Evolutionary conservation across 1,140 invertebrate genomes (phyloP), one percentile per base, ranked within the genome.

Genomic region (Drosophila arawakana): DNA sequence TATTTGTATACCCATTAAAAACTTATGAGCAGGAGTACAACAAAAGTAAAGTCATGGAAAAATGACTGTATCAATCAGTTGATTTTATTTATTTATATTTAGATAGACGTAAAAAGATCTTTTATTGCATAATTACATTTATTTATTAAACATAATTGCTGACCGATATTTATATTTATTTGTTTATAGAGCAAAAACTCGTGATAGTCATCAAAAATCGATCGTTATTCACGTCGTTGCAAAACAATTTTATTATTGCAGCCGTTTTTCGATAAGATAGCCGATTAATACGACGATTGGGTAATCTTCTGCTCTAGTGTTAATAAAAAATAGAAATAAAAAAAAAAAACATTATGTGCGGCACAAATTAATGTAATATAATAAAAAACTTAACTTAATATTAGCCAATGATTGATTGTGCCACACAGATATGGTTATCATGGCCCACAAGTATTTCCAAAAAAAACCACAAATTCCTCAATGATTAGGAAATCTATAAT

Each of bases 151-250:
- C 69, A 85, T 85, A 71, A 83, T 70, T 79, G 35, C 30, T 43
- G 18, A 2, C 18, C 34, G 15, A 50, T 30, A 59, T 62, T 30
- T 18, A 62, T 66, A 75, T 78, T 62, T 78, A 67, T 73, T 62
- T 69, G 60, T 78, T 79, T 84, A 77, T 77, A 71, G 61, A 67
- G 49, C 70, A 49, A 49, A 35, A 50, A 30, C 71, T 71, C 68
- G 78, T 85, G 81, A 85, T 80, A 78, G 81, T 57, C 60, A 86
- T 82, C 82, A 77, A 66, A 88, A 86, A 86, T 86, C 84, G 84
- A 89, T 86, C 55, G 73, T 70, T 76, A 30, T 30, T 30, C 25
- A 71, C 58, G 34, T 55, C 13, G 54, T 57, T 60, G 78, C 72
- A 69, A 86, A 71, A 72, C 61, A 76, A 21, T 74, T 67, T 59